Evolutionary conservation across 2,113 vertebrate genomes (phyloP).

Genomic region (Pygoscelis antarcticus): DNA sequence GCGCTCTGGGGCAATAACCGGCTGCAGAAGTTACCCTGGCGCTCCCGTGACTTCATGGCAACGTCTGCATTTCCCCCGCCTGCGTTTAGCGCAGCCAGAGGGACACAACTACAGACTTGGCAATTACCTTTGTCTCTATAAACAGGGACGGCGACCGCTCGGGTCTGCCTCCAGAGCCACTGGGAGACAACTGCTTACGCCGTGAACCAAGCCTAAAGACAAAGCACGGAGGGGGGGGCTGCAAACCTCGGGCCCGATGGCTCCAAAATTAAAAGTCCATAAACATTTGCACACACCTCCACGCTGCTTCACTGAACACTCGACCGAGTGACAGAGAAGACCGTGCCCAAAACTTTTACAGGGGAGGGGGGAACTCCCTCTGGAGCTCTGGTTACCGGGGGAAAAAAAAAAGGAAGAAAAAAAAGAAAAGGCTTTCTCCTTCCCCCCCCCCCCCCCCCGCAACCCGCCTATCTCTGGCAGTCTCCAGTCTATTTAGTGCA

Average conservation of each 20-base stretch:
- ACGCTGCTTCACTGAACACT: not conserved
- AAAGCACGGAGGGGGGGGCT: not conserved
- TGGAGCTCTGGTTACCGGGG: not conserved
- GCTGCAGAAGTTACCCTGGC: not conserved
- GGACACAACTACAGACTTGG: not conserved
- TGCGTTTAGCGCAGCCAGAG: not conserved
- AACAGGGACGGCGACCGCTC: not conserved
- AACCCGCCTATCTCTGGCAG: too few relatives aligned
- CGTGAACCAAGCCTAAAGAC: not conserved
- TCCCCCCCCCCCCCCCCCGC: not conserved
- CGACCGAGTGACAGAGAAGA: not conserved
- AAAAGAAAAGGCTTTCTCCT: not conserved
- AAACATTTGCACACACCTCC: not conserved
- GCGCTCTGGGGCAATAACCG: not conserved
- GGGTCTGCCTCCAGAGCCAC: not conserved
- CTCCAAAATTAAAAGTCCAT: not conserved
- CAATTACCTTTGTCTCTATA: constrained; percentile 29
- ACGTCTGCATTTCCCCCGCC: not conserved
- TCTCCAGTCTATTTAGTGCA: too few relatives aligned
- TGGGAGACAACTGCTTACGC: not conserved
- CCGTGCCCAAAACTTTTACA: not conserved
- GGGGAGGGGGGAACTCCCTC: not conserved
- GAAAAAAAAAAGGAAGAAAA: not conserved
- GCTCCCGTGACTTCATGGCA: not conserved
- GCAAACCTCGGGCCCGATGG: not conserved